Conservation (phyloP, 2,113 vertebrate species). For the Vanacampus margaritifer region DNA sequence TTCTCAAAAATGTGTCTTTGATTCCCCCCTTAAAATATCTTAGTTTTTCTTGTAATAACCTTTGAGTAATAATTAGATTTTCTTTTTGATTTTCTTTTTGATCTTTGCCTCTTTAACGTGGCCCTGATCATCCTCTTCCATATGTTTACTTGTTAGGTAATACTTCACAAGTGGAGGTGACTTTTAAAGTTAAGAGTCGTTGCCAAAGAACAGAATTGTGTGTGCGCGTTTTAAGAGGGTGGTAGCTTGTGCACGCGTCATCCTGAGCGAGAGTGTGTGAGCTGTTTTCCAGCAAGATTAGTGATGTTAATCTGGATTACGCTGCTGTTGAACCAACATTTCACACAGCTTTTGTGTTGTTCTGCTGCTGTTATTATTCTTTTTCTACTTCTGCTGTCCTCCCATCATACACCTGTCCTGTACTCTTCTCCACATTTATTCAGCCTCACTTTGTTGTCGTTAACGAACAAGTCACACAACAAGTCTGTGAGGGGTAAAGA, state of each 20-base stretch:
- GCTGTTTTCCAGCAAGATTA: slow-evolving; percentile 59
- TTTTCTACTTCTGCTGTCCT: neutral
- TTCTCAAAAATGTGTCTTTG: no score
- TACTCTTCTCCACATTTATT: neutral
- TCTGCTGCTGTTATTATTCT: neutral
- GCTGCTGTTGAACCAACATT: slow-evolving; percentile 38
- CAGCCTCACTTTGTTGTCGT: neutral
- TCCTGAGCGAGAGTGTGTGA: slow-evolving; percentile 30
- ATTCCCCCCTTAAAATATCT: no score
- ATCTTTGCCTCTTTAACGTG: neutral
- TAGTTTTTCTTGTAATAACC: no score
- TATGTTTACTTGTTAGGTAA: neutral
- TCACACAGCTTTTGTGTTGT: slow-evolving; percentile 30
- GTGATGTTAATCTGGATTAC: slow-evolving; percentile 52
- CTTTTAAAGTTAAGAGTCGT: neutral
- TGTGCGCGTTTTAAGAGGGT: neutral
- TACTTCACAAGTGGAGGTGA: neutral
- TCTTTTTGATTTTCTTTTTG: neutral
- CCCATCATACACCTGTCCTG: neutral
- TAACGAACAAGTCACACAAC: neutral
- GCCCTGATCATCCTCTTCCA: neutral
- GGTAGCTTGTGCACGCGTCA: neutral
- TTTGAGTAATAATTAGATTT: neutral
- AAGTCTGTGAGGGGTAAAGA: neutral
- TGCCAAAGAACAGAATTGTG: neutral